phyloP scores from a whole-genome alignment of 2,113 vertebrate species.

The Macrotus californicus region DNA sequence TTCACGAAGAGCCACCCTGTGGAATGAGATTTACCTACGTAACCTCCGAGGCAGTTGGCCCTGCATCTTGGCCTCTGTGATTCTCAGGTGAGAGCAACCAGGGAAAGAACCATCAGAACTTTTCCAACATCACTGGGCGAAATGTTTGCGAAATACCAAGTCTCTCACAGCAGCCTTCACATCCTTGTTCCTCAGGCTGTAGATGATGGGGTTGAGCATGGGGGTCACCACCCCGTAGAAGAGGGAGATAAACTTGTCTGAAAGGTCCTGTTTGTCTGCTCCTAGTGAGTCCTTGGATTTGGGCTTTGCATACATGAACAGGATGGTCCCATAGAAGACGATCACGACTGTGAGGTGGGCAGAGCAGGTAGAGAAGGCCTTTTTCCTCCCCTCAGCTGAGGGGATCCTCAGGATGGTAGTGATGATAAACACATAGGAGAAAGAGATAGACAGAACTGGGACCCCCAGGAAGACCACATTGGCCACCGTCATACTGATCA shows the following conservation, averaged over 20 bases:
- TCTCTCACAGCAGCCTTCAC: too few relatives aligned
- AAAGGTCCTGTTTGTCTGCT: constrained; percentile 29
- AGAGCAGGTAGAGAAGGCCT: constrained; percentile 65
- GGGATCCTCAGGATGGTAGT: constrained; percentile 58
- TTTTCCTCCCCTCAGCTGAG: constrained; percentile 41
- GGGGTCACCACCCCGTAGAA: constrained; percentile 55
- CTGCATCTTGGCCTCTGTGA: not conserved
- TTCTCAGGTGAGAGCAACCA: not conserved
- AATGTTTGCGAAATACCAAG: not conserved
- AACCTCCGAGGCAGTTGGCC: not conserved
- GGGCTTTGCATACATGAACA: constrained; percentile 58
- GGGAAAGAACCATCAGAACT: not conserved
- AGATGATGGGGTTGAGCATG: constrained; percentile 64
- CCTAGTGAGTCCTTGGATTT: not conserved
- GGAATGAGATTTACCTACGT: not conserved
- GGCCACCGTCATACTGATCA: constrained; percentile 44
- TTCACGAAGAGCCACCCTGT: not conserved
- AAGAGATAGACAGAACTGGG: constrained; percentile 23
- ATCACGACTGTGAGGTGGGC: constrained; percentile 43
- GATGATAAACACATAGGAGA: constrained; percentile 53
- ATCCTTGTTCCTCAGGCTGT: too few relatives aligned
- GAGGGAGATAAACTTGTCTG: constrained; percentile 59
- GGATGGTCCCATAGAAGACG: constrained; percentile 42
- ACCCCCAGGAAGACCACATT: constrained; percentile 15
- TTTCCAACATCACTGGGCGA: not conserved